A percentile compares a stretch with the other conserved stretches of the same genome.
Evolutionary conservation across 1,140 invertebrate genomes (phyloP).

Genomic region (Drosophila eugracilis): DNA sequence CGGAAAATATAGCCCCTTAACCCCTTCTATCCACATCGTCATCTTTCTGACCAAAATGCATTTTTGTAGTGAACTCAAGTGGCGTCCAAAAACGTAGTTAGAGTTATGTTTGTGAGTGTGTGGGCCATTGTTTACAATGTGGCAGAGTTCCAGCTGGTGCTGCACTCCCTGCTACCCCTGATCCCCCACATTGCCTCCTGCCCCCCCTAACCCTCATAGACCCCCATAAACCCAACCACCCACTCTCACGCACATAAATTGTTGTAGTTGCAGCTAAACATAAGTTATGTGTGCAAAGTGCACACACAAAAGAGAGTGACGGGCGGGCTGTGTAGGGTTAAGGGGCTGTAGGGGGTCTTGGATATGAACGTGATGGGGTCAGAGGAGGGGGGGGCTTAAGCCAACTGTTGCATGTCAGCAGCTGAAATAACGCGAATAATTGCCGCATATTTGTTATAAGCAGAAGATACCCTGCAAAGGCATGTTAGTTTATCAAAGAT

Average conservation of each 20-base stretch:
- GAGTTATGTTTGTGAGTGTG: conserved; percentile 26
- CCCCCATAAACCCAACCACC: neutral
- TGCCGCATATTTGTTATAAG: conserved; percentile 56
- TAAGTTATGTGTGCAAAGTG: conserved; percentile 73
- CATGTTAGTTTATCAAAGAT: too few relatives aligned
- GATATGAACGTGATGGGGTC: conserved; percentile 45
- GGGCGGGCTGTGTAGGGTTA: neutral
- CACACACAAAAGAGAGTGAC: conserved; percentile 26
- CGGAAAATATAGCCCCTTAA: neutral
- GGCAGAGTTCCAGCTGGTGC: conserved; percentile 52
- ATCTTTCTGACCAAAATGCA: conserved; percentile 18
- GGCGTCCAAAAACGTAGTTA: conserved; percentile 32
- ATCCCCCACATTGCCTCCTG: too few relatives aligned
- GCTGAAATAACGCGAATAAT: conserved; percentile 73
- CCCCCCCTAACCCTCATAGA: neutral
- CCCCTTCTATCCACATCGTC: conserved; percentile 1
- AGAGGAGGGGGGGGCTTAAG: conserved; percentile 14
- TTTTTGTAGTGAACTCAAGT: conserved; percentile 31
- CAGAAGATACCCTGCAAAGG: conserved; percentile 11
- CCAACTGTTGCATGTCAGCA: conserved; percentile 75
- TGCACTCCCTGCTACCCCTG: neutral
- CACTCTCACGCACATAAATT: conserved; percentile 67
- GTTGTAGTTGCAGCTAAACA: conserved; percentile 71
- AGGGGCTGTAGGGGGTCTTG: conserved; percentile 45
- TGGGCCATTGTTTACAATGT: conserved; percentile 47